Percentiles rank a stretch among this genome's conserved stretches.
phyloP scores from a whole-genome alignment of 2,888 invertebrate genomes.

The Cremastinae sp. region DNA sequence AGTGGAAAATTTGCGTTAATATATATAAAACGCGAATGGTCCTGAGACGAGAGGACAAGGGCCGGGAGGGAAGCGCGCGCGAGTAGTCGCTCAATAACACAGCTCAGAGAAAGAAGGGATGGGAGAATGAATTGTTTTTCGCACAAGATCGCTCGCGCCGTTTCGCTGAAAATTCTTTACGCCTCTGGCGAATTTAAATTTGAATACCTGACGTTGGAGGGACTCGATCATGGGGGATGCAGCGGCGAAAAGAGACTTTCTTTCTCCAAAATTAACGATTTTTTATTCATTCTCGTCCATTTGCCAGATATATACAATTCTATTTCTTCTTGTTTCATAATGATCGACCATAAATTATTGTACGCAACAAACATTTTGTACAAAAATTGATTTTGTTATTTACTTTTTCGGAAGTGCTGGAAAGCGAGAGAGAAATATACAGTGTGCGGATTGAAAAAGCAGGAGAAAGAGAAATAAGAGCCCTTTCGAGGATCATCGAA shows the following conservation, averaged over 20 bases:
- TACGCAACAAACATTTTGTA: too few species aligned
- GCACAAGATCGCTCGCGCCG: constrained; percentile 1
- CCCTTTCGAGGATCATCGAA: constrained; percentile 29
- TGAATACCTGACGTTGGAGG: constrained; percentile 43
- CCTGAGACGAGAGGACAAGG: neutral
- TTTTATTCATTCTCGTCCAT: constrained; percentile 24
- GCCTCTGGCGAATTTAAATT: constrained; percentile 43
- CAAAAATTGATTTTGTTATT: too few species aligned
- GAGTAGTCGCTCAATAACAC: constrained; percentile 5
- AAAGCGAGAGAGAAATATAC: constrained; percentile 9
- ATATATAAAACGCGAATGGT: neutral
- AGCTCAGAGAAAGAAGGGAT: neutral
- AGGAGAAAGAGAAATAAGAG: constrained; percentile 37
- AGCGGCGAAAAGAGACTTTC: constrained; percentile 23
- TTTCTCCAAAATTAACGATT: constrained; percentile 11
- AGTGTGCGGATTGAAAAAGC: constrained; percentile 17
- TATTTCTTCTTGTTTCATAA: neutral
- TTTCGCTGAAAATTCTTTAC: constrained; percentile 42
- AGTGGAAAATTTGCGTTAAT: neutral
- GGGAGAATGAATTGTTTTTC: constrained; percentile 48
- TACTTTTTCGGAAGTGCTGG: neutral
- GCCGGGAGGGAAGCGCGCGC: constrained; percentile 3
- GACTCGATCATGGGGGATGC: neutral
- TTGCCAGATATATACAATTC: neutral
- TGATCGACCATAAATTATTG: too few species aligned